phyloP scores from a whole-genome alignment of 2,888 invertebrate species.

The Ecliptopera silaceata region DNA sequence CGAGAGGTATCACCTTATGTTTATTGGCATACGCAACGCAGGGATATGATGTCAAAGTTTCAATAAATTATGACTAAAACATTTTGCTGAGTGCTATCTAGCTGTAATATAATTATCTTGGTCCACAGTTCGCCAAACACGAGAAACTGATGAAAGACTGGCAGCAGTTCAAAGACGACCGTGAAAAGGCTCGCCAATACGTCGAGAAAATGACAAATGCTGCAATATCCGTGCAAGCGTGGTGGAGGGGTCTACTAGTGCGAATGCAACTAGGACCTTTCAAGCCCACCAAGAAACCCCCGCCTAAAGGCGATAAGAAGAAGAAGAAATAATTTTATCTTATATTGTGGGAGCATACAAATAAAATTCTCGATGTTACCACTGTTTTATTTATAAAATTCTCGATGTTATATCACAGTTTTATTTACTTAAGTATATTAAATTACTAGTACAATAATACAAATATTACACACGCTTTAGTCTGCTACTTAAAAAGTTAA shows the following conservation, averaged over 20 bases:
- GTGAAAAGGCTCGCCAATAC: conserved; percentile 58
- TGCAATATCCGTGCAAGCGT: conserved; percentile 65
- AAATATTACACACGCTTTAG: too few relatives aligned
- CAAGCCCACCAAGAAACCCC: conserved; percentile 21
- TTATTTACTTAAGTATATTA: too few relatives aligned
- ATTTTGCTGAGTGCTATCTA: too few relatives aligned
- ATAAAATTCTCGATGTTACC: background rate
- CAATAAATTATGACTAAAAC: too few relatives aligned
- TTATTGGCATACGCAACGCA: too few relatives aligned
- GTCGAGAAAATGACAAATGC: conserved; percentile 60
- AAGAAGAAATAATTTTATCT: conserved; percentile 14
- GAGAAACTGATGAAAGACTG: conserved; percentile 56
- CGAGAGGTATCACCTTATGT: too few relatives aligned
- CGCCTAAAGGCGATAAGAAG: conserved; percentile 11
- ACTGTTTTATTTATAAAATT: too few relatives aligned
- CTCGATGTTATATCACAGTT: too few relatives aligned
- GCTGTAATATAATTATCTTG: background rate
- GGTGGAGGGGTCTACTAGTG: conserved; percentile 62
- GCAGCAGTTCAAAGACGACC: conserved; percentile 60
- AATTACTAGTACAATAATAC: too few relatives aligned
- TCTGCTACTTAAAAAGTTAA: too few relatives aligned
- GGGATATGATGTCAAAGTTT: too few relatives aligned
- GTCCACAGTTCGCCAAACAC: conserved; percentile 47
- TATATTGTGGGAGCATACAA: background rate
- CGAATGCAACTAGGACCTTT: conserved; percentile 33